Evolutionary conservation across 2,797 vertebrate genomes (phyloP), one percentile per base, ranked within the genome.

Genomic region (Notolepis coatsorum): DNA sequence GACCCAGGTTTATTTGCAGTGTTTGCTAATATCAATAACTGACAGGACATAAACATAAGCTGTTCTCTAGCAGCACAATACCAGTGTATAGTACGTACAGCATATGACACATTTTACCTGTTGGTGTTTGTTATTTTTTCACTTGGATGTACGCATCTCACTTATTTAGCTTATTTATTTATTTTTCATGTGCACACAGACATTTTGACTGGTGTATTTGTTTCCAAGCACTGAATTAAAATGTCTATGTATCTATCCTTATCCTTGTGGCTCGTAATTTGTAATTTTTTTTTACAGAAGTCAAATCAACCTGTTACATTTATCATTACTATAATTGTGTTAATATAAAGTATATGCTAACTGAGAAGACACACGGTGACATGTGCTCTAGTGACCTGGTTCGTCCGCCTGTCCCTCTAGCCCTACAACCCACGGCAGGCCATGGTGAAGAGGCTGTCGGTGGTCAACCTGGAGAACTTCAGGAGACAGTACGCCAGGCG

Each of bases 401-500:
- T 25, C 3, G 17, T 46, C n/a, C 57, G 52, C 87, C 56, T 91
- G 86, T 68, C 65, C 91, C 86, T 77, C 7, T 89, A 99, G 97
- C 97, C 97, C 0, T 66, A 80, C 76, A 95, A 97, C 83, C 87
- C 90, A 41, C 90, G 86, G 43, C 96, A 99, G 76, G 93, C 95
- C 64, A 82, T 98, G 89, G 96, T 96, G 73, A 95, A 96, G 76
- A 88, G 97, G 77, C 89, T 95, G 50, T 98, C 97, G 0, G 84
- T 93, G 68, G 89, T 99, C 78, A 99, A 99, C 88, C 77, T 98
- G 85, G 95, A 98, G 81, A 99, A 97, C 84, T 98, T 99, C 86
- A 96, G 88, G 87, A 94, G 91, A 78, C 95, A 96, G 31, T 96
- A 98, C 0, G 94, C 93, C 65, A 87, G 96, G 39, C 93, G 96